Base-by-base conservation (phyloP, 2,113 vertebrate species). In the Eudyptes chrysolophus region DNA sequence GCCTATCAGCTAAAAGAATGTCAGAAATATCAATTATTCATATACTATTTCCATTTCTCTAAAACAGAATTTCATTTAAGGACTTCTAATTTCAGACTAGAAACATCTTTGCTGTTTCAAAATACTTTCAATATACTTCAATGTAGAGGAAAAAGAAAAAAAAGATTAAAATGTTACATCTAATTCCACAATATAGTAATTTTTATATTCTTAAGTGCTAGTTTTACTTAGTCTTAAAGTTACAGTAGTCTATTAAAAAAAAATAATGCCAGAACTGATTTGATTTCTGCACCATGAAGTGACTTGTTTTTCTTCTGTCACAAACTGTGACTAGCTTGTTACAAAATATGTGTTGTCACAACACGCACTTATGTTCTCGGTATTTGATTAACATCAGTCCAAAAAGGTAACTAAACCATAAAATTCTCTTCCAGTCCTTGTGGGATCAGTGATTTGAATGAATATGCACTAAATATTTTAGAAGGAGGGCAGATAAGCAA, bases 401-500 rank as follows among this genome's bases (percentile, higher is more conserved):
- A 89, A 62, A 83, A 92, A 94, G 24, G 64, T 48, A 91, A 94
- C 84, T 91, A 82, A 97, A 92, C 83, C 46, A 92, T 55, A 79
- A 87, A 90, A 78, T 88, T 84, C 42, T 69, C 70, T 69, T 62
- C 61, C 58, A 81, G 74, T 58, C 34, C 87, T 94, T 90, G 65
- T 58, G 36, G 78, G 36, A 62, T 80, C 46, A 80, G 52, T 65
- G 42, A 78, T 81, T 90, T 68, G 71, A 86, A 96, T 66, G 80
- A 87, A 87, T 74, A 76, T 52, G 75, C 69, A 87, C 66, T 76
- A 92, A 95, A 22, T 94, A 87, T 87, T 96, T 94, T 77, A 84
- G 65, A 60, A 94, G 68, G 55, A 62, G 51, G 44, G 78, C 55
- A 93, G 88, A 96, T 96, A 96, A 98, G 91, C 76, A 94, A 69